Base-by-base conservation (phyloP, 2,113 vertebrate genomes). In the Rhizomys pruinosus region DNA sequence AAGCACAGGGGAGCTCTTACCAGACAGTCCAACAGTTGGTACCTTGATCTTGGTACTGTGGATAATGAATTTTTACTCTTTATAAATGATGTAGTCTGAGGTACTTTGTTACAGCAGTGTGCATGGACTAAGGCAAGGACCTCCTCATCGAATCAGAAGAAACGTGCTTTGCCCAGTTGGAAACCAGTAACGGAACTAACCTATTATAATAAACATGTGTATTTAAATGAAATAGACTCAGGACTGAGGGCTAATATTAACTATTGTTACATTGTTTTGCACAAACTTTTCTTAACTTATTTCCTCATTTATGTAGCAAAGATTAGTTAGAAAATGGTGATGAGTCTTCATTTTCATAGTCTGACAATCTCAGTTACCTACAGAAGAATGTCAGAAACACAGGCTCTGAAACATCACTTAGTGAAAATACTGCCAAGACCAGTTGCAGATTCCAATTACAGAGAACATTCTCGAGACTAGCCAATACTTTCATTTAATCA, bases 1-100 rank as follows among this genome's bases (percentile, higher is more conserved):
- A 68, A 68, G 27, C 5, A 19, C 16, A 27, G 4, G 7, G 16
- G 29, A 6, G 13, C 5, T 37, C 23, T 61, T 34, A 0, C 0
- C 73, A 68, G 55, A 59, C 23, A 59, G 20, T 9, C 2, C 2
- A 32, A n/a, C 52, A 4, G 1, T 0, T 1, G 7, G 57, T 0
- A 5, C 13, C 9, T 66, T 27, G 16, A 64, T 32, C 44, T 57
- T n/a, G 7, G 29, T 37, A 19, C 2, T 32, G 23, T 11, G 2
- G 47, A 13, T 3, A 15, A 6, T 13, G 8, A 4, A 19, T 15
- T 2, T 32, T 44, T 47, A 6, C 10, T n/a, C 4, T 32, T 20
- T 52, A 72, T 34, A 11, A 39, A 27, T 20, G 8, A 69, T 22
- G 6, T 29, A 9, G 29, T 5, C 13, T 61, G 23, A 27, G 61